Evolutionary conservation across 2,113 vertebrate species (phyloP).

Genomic region (Callospermophilus lateralis): DNA sequence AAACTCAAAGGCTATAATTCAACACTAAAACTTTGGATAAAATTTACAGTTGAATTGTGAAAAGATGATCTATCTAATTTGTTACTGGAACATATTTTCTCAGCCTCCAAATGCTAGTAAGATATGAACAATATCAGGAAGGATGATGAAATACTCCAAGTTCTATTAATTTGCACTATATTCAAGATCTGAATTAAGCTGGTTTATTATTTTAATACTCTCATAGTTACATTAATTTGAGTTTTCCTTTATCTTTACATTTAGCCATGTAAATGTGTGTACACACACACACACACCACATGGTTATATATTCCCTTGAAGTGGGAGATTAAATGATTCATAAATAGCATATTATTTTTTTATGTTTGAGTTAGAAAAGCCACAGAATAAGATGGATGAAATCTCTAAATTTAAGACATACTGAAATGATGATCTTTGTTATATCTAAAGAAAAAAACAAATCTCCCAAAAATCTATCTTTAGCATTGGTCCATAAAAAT

Average conservation of each 20-base stretch:
- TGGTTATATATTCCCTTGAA: background rate
- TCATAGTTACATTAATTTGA: background rate
- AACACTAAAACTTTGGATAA: background rate
- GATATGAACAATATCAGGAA: background rate
- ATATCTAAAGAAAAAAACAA: background rate
- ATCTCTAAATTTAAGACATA: background rate
- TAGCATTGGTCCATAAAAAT: background rate
- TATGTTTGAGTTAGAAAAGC: background rate
- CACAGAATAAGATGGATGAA: background rate
- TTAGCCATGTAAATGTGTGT: background rate
- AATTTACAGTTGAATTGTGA: background rate
- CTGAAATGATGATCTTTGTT: background rate
- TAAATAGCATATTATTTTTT: background rate
- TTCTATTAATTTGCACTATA: background rate
- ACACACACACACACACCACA: background rate
- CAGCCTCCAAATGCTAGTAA: background rate
- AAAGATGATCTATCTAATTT: background rate
- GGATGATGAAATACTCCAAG: background rate
- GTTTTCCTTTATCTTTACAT: background rate
- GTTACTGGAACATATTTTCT: background rate
- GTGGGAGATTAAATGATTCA: background rate
- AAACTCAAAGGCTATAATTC: background rate
- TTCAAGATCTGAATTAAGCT: background rate
- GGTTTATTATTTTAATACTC: background rate
- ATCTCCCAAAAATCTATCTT: background rate